Conservation (phyloP, 2,113 vertebrate species). For the Actenoides lindsayi region DNA sequence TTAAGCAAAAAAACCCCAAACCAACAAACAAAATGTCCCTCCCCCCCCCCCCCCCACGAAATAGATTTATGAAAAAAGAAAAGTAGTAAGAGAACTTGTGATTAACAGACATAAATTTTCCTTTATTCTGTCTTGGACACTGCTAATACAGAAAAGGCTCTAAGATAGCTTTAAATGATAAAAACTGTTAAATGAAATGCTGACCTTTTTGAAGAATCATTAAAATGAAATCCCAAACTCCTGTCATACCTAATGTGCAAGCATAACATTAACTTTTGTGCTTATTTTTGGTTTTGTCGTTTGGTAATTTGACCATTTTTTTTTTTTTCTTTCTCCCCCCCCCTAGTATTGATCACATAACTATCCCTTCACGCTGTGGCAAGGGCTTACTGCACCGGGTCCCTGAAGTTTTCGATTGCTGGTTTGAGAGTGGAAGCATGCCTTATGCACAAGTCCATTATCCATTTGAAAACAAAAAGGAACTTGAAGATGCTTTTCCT, state of each 20-base stretch:
- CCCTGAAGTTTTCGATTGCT: slow-evolving; percentile 95
- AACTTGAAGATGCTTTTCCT: slow-evolving; percentile 94
- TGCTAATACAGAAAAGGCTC: neutral
- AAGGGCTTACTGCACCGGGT: slow-evolving; percentile 85
- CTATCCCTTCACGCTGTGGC: slow-evolving; percentile 86
- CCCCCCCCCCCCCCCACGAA: neutral
- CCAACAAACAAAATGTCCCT: too few relatives aligned
- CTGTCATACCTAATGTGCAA: fast-evolving
- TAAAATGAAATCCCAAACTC: neutral
- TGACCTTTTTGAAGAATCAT: neutral
- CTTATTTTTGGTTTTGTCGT: neutral
- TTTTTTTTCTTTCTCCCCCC: neutral
- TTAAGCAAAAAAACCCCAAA: neutral
- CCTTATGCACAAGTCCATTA: slow-evolving; percentile 97
- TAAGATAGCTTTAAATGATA: neutral
- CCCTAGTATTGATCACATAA: slow-evolving; percentile 84
- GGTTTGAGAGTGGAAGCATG: slow-evolving; percentile 99
- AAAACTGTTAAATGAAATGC: neutral
- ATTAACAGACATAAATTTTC: neutral
- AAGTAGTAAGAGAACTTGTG: neutral
- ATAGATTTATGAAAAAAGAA: neutral
- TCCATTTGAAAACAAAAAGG: slow-evolving; percentile 90
- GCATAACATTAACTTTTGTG: fast-evolving
- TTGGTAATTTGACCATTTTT: neutral
- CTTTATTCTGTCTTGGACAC: neutral